phyloP scores from a whole-genome alignment of 1,140 invertebrate species.

The Zaprionus camerounensis region DNA sequence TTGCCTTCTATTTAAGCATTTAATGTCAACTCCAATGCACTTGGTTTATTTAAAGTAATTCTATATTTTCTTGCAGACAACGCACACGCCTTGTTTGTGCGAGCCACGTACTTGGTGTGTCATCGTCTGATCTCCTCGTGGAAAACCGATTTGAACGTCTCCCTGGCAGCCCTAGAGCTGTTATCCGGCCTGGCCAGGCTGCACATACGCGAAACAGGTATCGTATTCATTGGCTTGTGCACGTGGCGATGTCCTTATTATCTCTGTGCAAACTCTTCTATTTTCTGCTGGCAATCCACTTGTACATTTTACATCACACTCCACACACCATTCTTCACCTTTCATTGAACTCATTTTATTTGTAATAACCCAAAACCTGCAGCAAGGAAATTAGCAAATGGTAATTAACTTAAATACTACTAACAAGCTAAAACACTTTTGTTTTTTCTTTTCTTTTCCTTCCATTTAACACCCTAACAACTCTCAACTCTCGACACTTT shows the following conservation, averaged over 20 bases:
- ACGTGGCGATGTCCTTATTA: slow-evolving; percentile 19
- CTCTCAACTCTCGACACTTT: slow-evolving; percentile 14
- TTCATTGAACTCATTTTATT: slow-evolving; percentile 25
- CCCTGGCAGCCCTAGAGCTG: slow-evolving; percentile 96
- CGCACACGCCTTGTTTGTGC: slow-evolving; percentile 91
- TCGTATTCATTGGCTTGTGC: slow-evolving; percentile 33
- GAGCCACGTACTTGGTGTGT: slow-evolving; percentile 96
- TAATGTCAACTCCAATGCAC: background rate
- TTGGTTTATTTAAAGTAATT: slow-evolving; percentile 8
- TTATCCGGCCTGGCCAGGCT: slow-evolving; percentile 94
- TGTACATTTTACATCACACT: slow-evolving; percentile 18
- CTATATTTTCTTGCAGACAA: slow-evolving; percentile 64
- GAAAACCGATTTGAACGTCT: slow-evolving; percentile 98
- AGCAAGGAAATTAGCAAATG: slow-evolving; percentile 83
- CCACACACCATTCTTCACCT: background rate
- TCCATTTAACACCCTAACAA: slow-evolving; percentile 24
- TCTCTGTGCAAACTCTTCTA: slow-evolving; percentile 40
- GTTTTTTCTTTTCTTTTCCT: slow-evolving; percentile 75
- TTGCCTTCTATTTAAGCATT: slow-evolving; percentile 2
- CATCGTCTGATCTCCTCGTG: slow-evolving; percentile 97
- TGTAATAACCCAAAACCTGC: slow-evolving; percentile 36
- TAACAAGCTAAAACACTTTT: slow-evolving; percentile 66
- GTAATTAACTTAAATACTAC: slow-evolving; percentile 70
- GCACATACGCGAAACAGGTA: slow-evolving; percentile 93
- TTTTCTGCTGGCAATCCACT: slow-evolving; percentile 28